phyloP scores from a whole-genome alignment of 2,797 vertebrate species.

The Hoplostethus mediterraneus region DNA sequence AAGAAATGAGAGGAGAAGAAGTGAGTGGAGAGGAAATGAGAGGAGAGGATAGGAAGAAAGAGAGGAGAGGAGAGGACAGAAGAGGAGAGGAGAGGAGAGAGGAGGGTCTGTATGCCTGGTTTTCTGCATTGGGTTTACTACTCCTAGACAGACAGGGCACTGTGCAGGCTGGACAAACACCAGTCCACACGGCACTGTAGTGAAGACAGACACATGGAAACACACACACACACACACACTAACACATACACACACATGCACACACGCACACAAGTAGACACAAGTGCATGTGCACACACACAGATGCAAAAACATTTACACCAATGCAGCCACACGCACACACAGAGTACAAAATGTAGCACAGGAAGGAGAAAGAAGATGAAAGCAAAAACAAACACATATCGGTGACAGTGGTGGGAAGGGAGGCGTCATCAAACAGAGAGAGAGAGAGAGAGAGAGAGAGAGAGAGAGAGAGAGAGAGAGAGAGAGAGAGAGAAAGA shows the following conservation, averaged over 20 bases:
- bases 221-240: slow-evolving; percentile 43
- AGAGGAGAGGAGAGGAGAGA: neutral
- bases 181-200: slow-evolving; percentile 10
- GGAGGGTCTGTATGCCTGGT: neutral
- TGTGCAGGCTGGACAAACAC: slow-evolving; percentile 56
- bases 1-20: neutral
- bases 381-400: slow-evolving; percentile 76
- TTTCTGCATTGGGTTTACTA: neutral
- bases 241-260: slow-evolving; percentile 26
- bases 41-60: too few species aligned
- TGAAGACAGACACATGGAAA: slow-evolving; percentile 64
- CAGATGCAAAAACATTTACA: slow-evolving; percentile 14
- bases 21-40: neutral
- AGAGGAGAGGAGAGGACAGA: too few species aligned
- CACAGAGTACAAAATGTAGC: slow-evolving; percentile 38
- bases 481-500: neutral
- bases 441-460: neutral
- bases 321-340: slow-evolving; percentile 21
- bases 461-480: slow-evolving; percentile 31
- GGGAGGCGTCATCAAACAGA: slow-evolving; percentile 54
- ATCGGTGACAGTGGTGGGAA: slow-evolving; percentile 62
- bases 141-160: slow-evolving; percentile 48
- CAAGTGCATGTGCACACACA: slow-evolving; percentile 12
- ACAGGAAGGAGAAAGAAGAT: slow-evolving; percentile 71
- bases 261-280: slow-evolving; percentile 23